These are phyloP conservation scores for Archocentrus centrarchus DNA, from an alignment of 2,113 vertebrate genomes.

Conservation along the genomic window DNA sequence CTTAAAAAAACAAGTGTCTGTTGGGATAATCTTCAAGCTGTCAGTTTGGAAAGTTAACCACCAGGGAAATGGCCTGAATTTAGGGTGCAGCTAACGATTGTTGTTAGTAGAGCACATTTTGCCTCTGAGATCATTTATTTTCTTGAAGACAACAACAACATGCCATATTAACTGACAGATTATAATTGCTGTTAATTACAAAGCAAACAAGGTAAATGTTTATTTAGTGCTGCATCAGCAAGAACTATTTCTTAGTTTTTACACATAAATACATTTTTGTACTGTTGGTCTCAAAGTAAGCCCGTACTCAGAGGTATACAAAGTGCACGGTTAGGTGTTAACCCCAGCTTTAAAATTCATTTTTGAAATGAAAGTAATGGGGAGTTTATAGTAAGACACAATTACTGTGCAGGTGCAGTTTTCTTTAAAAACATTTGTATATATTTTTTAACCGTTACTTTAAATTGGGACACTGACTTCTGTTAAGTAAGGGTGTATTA, in stretches of 20 bases:
- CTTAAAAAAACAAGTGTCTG: not conserved
- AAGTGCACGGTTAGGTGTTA: not conserved
- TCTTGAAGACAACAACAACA: not conserved
- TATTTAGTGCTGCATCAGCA: no score
- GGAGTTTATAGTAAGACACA: not conserved
- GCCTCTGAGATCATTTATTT: not conserved
- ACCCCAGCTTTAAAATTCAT: not conserved
- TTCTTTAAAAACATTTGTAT: not conserved
- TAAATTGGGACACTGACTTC: not conserved
- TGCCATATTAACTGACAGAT: not conserved
- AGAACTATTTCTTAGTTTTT: not conserved
- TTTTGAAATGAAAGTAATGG: not conserved
- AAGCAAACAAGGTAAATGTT: not conserved
- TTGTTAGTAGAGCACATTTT: not conserved
- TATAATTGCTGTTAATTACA: not conserved
- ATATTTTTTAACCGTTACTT: not conserved
- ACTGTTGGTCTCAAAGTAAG: not conserved
- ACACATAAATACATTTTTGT: not conserved
- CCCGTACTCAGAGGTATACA: not conserved
- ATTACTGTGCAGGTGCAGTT: not conserved
- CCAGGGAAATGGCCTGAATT: slow-evolving; percentile 16
- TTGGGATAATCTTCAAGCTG: slow-evolving; percentile 12
- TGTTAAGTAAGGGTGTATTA: not conserved
- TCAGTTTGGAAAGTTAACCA: slow-evolving; percentile 56
- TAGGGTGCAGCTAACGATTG: not conserved